A percentile compares a stretch with the other conserved stretches of the same genome.
Evolutionary conservation across 2,113 vertebrate species (phyloP).

Genomic region (Amazona guildingii): DNA sequence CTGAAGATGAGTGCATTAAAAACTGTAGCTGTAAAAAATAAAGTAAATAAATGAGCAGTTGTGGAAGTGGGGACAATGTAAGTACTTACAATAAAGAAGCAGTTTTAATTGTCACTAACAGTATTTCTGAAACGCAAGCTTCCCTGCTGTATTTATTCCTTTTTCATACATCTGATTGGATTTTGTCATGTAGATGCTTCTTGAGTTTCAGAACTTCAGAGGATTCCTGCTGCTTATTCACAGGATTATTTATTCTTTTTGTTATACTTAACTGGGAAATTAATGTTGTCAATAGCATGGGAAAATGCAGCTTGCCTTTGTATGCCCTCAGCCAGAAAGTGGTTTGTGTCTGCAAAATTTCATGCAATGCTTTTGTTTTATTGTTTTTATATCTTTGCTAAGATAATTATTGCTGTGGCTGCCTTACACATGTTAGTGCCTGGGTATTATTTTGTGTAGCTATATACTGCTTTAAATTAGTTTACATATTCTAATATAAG

Average conservation of each 20-base stretch:
- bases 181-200: not conserved
- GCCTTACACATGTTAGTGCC: not conserved
- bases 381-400: not conserved
- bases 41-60: not conserved
- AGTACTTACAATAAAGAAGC: not conserved
- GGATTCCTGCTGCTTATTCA: not conserved
- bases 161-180: not conserved
- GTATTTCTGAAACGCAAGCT: not conserved
- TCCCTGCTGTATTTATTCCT: not conserved
- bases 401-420: not conserved
- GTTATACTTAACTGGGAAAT: not conserved
- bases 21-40: not conserved
- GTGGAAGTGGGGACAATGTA: not conserved
- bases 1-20: not conserved
- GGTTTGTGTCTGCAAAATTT: not conserved
- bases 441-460: not conserved
- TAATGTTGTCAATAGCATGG: not conserved
- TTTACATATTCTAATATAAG: slow-evolving; percentile 6
- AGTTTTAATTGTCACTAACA: not conserved
- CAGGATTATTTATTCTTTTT: not conserved
- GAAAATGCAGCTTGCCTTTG: not conserved
- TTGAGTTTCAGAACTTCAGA: not conserved
- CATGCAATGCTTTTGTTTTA: not conserved
- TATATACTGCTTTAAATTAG: slow-evolving; percentile 26
- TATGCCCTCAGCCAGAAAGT: not conserved